Evolutionary conservation across 2,113 vertebrate genomes (phyloP).

Genomic region (Oplegnathus fasciatus): DNA sequence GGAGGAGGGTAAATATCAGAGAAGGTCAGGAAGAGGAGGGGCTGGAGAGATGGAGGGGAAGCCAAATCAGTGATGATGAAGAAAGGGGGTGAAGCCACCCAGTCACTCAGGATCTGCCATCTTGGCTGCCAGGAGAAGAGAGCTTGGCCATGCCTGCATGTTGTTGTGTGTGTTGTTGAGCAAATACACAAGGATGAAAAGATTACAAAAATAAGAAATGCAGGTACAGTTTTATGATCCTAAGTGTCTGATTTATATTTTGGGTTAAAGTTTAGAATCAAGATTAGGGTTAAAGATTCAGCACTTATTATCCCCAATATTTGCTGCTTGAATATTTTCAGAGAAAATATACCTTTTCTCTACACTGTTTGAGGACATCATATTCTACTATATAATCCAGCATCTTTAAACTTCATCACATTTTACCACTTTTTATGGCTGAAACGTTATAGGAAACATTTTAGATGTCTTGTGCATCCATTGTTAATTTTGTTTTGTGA

Average conservation of each 20-base stretch:
- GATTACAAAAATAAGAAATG: constrained; percentile 4
- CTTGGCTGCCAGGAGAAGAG: constrained; percentile 26
- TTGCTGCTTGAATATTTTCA: background rate
- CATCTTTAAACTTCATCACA: constrained; percentile 12
- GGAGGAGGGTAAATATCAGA: constrained; percentile 87
- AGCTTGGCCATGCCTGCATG: background rate
- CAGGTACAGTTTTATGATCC: background rate
- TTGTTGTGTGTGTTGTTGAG: constrained; percentile 8
- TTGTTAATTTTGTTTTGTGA: background rate
- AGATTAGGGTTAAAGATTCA: background rate
- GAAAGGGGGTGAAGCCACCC: constrained; percentile 44
- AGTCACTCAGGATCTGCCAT: constrained; percentile 39
- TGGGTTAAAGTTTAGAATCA: constrained; percentile 13
- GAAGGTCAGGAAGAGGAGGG: constrained; percentile 83
- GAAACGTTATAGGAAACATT: background rate
- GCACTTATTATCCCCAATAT: background rate
- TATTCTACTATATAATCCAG: background rate
- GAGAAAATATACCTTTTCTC: background rate
- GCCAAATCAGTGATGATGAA: constrained; percentile 69
- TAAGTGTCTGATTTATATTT: background rate
- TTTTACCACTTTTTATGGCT: background rate
- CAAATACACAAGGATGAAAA: constrained; percentile 27
- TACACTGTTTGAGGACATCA: background rate
- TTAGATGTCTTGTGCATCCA: background rate
- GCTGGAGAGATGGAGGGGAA: constrained; percentile 60